Evolutionary conservation across 2,797 vertebrate species (phyloP).

Genomic region (Rhabdomys pumilio): DNA sequence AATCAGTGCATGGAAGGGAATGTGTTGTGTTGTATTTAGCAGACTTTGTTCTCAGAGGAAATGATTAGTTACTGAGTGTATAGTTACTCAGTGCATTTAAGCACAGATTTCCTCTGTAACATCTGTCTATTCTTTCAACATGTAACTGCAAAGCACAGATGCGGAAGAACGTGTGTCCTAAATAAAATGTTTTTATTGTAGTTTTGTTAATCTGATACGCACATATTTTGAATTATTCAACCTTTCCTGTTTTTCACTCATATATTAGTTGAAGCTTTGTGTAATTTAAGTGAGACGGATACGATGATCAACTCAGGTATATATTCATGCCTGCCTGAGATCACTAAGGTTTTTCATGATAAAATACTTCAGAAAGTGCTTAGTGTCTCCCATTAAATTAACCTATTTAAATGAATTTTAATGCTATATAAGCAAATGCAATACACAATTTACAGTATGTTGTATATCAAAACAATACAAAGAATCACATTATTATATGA

Average conservation of each 20-base stretch:
- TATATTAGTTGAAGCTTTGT: conserved; percentile 69
- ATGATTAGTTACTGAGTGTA: conserved; percentile 63
- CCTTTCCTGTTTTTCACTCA: conserved; percentile 52
- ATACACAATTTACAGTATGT: background rate
- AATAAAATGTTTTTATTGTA: background rate
- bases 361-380: conserved; percentile 52
- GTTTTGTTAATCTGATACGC: conserved; percentile 11
- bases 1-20: conserved; percentile 63
- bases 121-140: conserved; percentile 62
- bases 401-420: conserved; percentile 10
- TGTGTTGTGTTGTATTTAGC: conserved; percentile 73
- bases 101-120: conserved; percentile 65
- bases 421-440: conserved; percentile 17
- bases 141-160: conserved; percentile 54
- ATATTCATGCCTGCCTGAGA: background rate
- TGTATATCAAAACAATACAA: background rate
- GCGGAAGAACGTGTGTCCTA: background rate
- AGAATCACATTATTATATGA: conserved; percentile 10
- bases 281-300: conserved; percentile 60
- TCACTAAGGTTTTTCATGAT: conserved; percentile 5
- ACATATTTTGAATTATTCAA: conserved; percentile 44
- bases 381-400: background rate
- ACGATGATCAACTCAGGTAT: conserved; percentile 47
- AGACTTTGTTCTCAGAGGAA: conserved; percentile 71
- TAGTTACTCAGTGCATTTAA: conserved; percentile 77